Base-by-base conservation (phyloP, 2,888 invertebrate species). In the Diplolepis rosae region DNA sequence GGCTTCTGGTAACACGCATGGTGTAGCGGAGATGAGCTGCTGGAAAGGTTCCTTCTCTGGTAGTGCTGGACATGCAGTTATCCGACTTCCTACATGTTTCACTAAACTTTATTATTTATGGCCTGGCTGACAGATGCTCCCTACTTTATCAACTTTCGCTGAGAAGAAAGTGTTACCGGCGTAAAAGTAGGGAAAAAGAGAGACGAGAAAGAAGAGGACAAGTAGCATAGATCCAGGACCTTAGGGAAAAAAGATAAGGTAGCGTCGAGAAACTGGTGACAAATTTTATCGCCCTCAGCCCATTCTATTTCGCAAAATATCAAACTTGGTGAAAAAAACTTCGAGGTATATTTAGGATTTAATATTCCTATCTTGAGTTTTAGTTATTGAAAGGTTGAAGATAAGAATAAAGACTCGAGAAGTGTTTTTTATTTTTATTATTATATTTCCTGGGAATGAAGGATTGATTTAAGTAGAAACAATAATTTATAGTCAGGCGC, bases 31-130 rank as follows among this genome's bases (percentile, higher is more conserved):
- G 18, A 4, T 4, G 18, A 9, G 18, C 18, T 45, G 18, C 9
- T 45, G 18, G 45, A 15, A 45, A 15, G 18, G 45, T 18, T 45
- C 11, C 3, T 45, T 18, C 45, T 18, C 18, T 18, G 9, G 18
- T 18, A 45, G 45, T 45, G 45, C 18, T 6, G 18, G 18, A 45
- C 45, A 45, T 18, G 45, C 45, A 45, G 9, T 15, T 15, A 18
- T 9, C 18, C 45, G 18, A 9, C 45, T 4, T 45, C 11, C 18
- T 9, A 18, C 45, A 45, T 67, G 56, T 54, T 71, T 61, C 70
- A 67, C 68, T 39, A 71, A 77, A 73, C 74, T 74, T 73, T 71
- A 74, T 77, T 77, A 74, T 77, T 77, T 77, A 77, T 74, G 71
- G 71, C 51, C 71, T 70, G 73, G 71, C 71, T 77, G 56, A 68